These are phyloP conservation scores for Falco punctatus DNA, from an alignment of 2,113 vertebrate genomes.

Conservation along the genomic window DNA sequence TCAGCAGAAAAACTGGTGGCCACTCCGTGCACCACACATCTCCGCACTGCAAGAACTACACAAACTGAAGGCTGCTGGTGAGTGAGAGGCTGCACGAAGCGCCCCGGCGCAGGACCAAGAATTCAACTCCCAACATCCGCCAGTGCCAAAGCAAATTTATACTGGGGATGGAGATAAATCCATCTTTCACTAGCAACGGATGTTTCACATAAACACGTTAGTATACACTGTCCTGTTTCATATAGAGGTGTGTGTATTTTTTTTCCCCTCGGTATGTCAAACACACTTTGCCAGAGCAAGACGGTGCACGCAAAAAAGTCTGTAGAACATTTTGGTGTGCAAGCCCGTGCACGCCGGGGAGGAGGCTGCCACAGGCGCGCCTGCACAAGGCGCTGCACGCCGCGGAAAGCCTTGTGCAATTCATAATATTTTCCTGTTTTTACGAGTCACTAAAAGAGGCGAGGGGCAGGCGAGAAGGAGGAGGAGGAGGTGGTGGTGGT, in stretches of 20 bases:
- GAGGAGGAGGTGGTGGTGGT: background rate
- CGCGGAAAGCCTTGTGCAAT: background rate
- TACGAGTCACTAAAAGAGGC: background rate
- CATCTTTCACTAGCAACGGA: background rate
- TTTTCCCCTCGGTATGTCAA: background rate
- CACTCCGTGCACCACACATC: background rate
- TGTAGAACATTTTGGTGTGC: background rate
- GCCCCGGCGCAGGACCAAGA: background rate
- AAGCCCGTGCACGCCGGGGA: background rate
- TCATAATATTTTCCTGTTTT: background rate
- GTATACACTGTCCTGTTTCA: background rate
- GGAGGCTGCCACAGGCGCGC: background rate
- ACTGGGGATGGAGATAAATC: too few relatives aligned
- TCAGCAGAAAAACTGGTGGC: background rate
- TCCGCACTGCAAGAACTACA: background rate
- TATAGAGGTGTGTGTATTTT: too few relatives aligned
- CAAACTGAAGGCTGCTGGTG: background rate
- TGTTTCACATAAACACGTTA: background rate
- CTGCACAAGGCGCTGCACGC: background rate
- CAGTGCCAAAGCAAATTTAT: background rate
- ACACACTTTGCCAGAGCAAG: background rate
- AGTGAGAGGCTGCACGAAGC: background rate
- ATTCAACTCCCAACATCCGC: background rate
- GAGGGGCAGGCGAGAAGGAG: background rate
- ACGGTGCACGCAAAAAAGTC: background rate